Evolutionary conservation across 2,888 invertebrate genomes (phyloP).

Genomic region (Hecatera dysodea): DNA sequence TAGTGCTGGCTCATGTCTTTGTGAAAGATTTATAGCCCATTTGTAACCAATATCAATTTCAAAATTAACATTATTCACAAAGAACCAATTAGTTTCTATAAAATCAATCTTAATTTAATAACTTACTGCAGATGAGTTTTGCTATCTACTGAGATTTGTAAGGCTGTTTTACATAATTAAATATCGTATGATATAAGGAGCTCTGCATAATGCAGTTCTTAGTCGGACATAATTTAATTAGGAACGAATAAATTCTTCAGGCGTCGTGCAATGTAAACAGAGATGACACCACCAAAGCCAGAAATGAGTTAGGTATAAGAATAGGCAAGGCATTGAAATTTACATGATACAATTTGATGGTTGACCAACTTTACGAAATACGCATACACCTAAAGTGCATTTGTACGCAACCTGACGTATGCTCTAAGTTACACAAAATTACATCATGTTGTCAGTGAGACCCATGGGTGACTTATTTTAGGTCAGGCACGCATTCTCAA

Average conservation of each 20-base stretch:
- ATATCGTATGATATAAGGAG: not conserved
- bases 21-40: slow-evolving; percentile 52
- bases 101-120: slow-evolving; percentile 38
- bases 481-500: slow-evolving; percentile 63
- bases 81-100: slow-evolving; percentile 28
- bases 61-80: slow-evolving; percentile 23
- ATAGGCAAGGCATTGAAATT: not conserved
- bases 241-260: not conserved
- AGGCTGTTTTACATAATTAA: not conserved
- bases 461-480: slow-evolving; percentile 53
- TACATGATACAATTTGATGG: not conserved
- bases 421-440: slow-evolving; percentile 6
- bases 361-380: not conserved
- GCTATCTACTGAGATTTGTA: not conserved
- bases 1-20: slow-evolving; percentile 13
- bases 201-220: not conserved
- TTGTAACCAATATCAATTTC: slow-evolving; percentile 44
- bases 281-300: not conserved
- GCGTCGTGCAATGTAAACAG: not conserved
- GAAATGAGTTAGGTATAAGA: not conserved
- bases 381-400: not conserved
- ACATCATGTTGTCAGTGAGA: slow-evolving; percentile 15
- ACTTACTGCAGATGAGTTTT: slow-evolving; percentile 30
- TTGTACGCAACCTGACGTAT: not conserved
- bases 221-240: not conserved